phyloP scores from a whole-genome alignment of 2,113 vertebrate genomes.

The Embiotoca jacksoni region DNA sequence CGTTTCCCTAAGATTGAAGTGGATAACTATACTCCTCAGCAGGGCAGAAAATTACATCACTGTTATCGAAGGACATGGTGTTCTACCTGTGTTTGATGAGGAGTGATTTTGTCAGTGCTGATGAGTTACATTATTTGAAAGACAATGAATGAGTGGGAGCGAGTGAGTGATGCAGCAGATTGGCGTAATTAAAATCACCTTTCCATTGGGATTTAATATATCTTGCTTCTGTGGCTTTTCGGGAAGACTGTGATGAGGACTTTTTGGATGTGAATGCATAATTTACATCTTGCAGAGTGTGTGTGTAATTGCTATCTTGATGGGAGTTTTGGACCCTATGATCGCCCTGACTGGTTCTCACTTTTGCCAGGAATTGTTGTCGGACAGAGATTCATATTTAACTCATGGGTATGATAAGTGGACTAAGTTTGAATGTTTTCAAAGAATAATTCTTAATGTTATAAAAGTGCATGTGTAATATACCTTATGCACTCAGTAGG shows the following conservation, averaged over 20 bases:
- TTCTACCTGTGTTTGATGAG: constrained; percentile 43
- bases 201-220: constrained; percentile 45
- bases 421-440: neutral
- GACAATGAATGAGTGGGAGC: constrained; percentile 39
- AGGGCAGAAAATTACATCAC: constrained; percentile 36
- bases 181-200: constrained; percentile 69
- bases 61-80: constrained; percentile 45
- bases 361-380: neutral
- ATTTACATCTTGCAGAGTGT: neutral
- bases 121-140: constrained; percentile 58
- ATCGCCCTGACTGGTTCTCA: neutral
- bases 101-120: constrained; percentile 56
- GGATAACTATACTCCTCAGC: constrained; percentile 24
- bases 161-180: constrained; percentile 45
- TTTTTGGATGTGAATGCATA: neutral
- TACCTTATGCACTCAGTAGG: neutral
- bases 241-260: neutral
- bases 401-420: neutral
- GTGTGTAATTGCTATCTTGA: neutral
- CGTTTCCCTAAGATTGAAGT: constrained; percentile 16
- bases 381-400: neutral
- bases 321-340: neutral
- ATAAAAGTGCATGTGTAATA: neutral
- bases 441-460: neutral
- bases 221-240: constrained; percentile 22